A percentile compares a stretch with the other conserved stretches of the same genome.
Evolutionary conservation across 2,888 invertebrate genomes (phyloP).

Genomic region (Ischnus inquisitorius): DNA sequence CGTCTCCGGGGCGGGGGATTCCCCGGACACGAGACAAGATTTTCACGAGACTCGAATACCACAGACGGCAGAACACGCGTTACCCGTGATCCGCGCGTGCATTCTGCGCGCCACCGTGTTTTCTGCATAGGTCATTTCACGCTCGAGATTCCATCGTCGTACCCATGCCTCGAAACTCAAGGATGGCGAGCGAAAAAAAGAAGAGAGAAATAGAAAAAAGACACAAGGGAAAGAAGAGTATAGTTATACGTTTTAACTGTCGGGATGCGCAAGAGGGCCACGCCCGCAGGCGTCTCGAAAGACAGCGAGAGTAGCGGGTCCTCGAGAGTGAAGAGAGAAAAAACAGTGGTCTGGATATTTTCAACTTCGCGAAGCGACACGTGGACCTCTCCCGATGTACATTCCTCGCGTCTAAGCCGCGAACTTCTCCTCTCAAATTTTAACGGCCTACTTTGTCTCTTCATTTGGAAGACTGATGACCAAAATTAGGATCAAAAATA

Average conservation of each 20-base stretch:
- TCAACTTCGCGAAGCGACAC: conserved; percentile 65
- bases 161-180: conserved; percentile 7
- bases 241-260: conserved; percentile 33
- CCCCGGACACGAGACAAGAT: conserved; percentile 44
- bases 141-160: conserved; percentile 61
- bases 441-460: conserved; percentile 36
- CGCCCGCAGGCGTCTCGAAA: conserved; percentile 53
- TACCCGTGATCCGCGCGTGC: conserved; percentile 31
- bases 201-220: conserved; percentile 1
- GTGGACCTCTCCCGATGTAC: conserved; percentile 16
- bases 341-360: conserved; percentile 67
- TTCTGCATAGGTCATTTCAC: conserved; percentile 67
- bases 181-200: conserved; percentile 29
- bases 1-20: conserved; percentile 36
- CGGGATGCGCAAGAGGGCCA: conserved; percentile 40
- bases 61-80: conserved; percentile 60
- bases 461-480: conserved; percentile 50
- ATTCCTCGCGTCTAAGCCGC: conserved; percentile 38
- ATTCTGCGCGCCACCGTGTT: conserved; percentile 34
- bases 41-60: conserved; percentile 63
- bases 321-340: not conserved
- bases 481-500: conserved; percentile 56
- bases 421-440: not conserved
- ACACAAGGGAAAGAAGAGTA: conserved; percentile 29
- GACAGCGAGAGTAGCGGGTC: conserved; percentile 40